Evolutionary conservation across 2,113 vertebrate genomes (phyloP).

Genomic region (Malurus alboscapulatus): DNA sequence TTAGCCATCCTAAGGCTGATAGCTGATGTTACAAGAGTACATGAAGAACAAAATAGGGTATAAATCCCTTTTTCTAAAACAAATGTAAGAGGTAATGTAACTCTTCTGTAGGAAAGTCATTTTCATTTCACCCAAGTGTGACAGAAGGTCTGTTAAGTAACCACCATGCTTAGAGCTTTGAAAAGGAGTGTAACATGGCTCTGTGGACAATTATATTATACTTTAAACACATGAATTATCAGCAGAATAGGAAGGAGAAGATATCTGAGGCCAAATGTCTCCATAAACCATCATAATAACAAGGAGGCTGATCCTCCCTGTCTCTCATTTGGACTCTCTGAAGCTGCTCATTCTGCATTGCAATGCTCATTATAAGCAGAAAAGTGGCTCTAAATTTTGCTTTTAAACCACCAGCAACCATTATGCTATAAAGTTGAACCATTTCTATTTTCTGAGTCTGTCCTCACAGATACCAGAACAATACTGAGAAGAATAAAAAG

Average conservation of each 20-base stretch:
- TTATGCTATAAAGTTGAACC: background rate
- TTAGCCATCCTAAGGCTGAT: background rate
- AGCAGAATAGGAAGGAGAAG: background rate
- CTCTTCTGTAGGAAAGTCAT: background rate
- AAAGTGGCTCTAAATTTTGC: background rate
- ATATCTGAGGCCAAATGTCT: constrained; percentile 25
- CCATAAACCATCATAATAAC: background rate
- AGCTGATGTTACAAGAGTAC: background rate
- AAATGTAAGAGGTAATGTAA: background rate
- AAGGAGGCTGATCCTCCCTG: background rate
- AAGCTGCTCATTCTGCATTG: background rate
- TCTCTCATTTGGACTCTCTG: background rate
- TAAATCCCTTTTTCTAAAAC: constrained; percentile 15
- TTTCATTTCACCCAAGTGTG: constrained; percentile 6
- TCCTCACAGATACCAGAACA: background rate
- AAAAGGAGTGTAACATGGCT: background rate
- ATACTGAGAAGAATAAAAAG: background rate
- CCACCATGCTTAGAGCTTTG: background rate
- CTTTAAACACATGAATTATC: constrained; percentile 16
- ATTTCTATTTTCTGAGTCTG: constrained; percentile 26
- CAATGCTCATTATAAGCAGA: constrained; percentile 1
- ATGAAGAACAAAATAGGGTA: background rate
- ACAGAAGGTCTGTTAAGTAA: constrained; percentile 10
- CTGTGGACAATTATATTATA: background rate
- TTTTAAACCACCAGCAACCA: background rate